phyloP scores from a whole-genome alignment of 2,113 vertebrate genomes.

The Tichodroma muraria region DNA sequence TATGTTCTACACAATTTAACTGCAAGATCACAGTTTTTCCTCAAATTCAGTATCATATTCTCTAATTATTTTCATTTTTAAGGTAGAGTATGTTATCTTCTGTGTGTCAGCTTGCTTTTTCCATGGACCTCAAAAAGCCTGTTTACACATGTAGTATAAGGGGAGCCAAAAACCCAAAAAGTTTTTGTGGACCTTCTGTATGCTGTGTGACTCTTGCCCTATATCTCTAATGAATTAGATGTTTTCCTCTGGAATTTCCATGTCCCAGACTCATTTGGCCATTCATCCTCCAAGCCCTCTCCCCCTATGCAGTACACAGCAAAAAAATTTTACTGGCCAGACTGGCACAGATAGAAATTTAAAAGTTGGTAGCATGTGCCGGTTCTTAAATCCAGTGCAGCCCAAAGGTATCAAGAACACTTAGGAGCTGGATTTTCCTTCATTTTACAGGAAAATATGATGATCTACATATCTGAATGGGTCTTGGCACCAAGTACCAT shows the following conservation, averaged over 20 bases:
- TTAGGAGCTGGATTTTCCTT: not conserved
- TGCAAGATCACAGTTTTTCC: not conserved
- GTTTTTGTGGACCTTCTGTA: not conserved
- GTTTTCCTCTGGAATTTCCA: not conserved
- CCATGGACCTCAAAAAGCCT: not conserved
- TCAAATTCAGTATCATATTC: not conserved
- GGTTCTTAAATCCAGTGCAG: not conserved
- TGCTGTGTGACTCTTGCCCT: not conserved
- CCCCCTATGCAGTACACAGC: rapidly evolving
- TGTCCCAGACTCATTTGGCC: not conserved
- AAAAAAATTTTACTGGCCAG: not conserved
- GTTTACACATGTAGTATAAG: not conserved
- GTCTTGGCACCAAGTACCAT: not conserved
- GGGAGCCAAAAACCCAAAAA: not conserved
- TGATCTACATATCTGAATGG: not conserved
- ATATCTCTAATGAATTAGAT: not conserved
- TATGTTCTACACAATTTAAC: not conserved
- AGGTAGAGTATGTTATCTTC: not conserved
- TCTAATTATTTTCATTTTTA: not conserved
- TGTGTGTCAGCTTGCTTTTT: not conserved
- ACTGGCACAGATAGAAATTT: not conserved
- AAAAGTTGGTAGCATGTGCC: not conserved
- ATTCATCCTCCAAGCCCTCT: not conserved
- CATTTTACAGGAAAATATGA: not conserved
- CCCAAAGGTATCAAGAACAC: not conserved